Percentiles rank a stretch among this genome's conserved stretches.
phyloP scores from a whole-genome alignment of 1,140 invertebrate species.

The Sitophilus oryzae region DNA sequence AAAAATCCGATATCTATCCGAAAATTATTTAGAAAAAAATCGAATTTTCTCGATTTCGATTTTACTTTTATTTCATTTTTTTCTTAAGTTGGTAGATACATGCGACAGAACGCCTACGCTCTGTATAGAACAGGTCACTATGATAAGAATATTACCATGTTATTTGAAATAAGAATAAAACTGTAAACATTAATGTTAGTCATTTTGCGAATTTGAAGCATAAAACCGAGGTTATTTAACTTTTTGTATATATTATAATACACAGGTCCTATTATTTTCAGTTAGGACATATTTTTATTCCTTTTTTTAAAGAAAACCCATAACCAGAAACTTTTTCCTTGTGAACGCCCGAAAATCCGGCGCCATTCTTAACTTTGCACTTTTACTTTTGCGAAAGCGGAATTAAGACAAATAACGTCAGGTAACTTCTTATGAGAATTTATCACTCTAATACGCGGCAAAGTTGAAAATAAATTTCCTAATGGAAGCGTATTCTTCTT shows the following conservation, averaged over 20 bases:
- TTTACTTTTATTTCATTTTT: too few species aligned
- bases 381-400: constrained; percentile 21
- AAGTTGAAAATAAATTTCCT: constrained; percentile 23
- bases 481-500: constrained; percentile 24
- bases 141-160: too few species aligned
- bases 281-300: too few species aligned
- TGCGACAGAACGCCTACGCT: background rate
- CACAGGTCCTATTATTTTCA: too few species aligned
- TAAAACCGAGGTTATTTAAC: too few species aligned
- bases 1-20: background rate
- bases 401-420: constrained; percentile 26
- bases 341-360: background rate
- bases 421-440: constrained; percentile 26
- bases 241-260: too few species aligned
- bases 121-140: too few species aligned
- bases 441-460: constrained; percentile 26
- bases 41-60: too few species aligned
- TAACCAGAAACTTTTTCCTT: background rate
- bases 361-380: constrained; percentile 18
- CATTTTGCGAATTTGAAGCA: too few species aligned
- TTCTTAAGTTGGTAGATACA: background rate
- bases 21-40: too few species aligned
- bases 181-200: too few species aligned
- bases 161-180: too few species aligned
- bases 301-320: background rate